Evolutionary conservation across 2,888 invertebrate genomes (phyloP), one percentile per base, ranked within the genome.

Genomic region (Lochmaea crataegi): DNA sequence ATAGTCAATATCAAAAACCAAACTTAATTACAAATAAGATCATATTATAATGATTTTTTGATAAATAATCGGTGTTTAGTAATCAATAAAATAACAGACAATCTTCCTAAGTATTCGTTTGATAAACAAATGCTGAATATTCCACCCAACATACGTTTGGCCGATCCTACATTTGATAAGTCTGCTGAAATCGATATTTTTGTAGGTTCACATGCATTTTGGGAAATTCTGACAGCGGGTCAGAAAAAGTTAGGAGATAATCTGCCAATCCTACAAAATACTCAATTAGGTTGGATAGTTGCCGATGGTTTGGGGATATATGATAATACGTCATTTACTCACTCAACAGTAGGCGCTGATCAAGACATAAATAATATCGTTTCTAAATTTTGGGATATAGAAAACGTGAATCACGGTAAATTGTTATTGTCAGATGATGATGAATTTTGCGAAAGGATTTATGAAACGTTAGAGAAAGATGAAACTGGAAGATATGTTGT

Each of bases 401-500:
- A 56, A 56, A 22, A 56, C 10, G 22, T 56, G 10, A 9, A 18
- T 10, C 14, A 51, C 16, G 10, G 11, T 7, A 56, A 22, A 22
- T 7, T 72, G 48, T 16, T 18, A 14, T 16, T 67, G 38, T 67
- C 57, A 14, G 57, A 22, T 14, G 48, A 74, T 16, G 65, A 41
- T 7, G 41, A 41, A 41, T 41, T 10, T 41, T 41, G 41, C 1
- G 41, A 41, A 41, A 41, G 1, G 41, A 2, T 10, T 41, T 41
- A 2, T 3, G 7, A 41, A 11, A 41, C 41, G 1, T 41, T 41
- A 41, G 11, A 41, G 11, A 41, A 11, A 41, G 41, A 41, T 41
- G 65, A 66, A 48, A 72, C 11, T 3, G 78, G 77, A 11, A 66
- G 67, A 38, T 75, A 73, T 18, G 63, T 76, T 0, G 75, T 75